Evolutionary conservation across 2,797 vertebrate genomes (phyloP).

Genomic region (Micromesistius poutassou): DNA sequence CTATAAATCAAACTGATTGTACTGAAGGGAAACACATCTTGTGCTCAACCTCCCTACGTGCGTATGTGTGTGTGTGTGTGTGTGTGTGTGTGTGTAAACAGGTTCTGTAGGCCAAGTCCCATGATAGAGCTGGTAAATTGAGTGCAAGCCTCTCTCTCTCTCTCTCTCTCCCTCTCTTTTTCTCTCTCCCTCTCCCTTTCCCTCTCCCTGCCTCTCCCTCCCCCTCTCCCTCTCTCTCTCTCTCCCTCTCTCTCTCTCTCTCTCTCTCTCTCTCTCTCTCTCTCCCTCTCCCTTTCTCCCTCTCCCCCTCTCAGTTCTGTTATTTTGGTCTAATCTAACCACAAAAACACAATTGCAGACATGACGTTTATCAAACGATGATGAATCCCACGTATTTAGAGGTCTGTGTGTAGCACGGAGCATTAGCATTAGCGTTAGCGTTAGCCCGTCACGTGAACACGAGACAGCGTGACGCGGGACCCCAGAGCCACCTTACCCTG

Average conservation of each 20-base stretch:
- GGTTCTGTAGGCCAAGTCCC: constrained; percentile 2
- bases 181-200: not conserved
- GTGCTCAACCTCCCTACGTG: not conserved
- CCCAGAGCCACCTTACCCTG: constrained; percentile 76
- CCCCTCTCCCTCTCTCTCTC: not conserved
- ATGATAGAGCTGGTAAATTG: not conserved
- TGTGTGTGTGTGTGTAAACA: constrained; percentile 1
- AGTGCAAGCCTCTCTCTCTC: not conserved
- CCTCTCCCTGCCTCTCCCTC: too few relatives aligned
- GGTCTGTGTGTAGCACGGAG: not conserved
- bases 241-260: not conserved
- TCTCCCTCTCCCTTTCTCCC: not conserved
- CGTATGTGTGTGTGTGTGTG: not conserved
- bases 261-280: not conserved
- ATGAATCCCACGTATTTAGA: not conserved
- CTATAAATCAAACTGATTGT: constrained; percentile 8
- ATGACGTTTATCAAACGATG: too few relatives aligned
- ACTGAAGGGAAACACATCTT: not conserved
- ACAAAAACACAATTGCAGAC: not conserved
- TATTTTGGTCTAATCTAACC: not conserved
- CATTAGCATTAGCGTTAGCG: not conserved
- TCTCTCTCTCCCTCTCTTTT: not conserved
- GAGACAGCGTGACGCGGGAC: not conserved
- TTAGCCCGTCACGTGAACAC: not conserved
- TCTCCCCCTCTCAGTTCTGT: not conserved